Evolutionary conservation across 2,113 vertebrate genomes (phyloP).

Genomic region (Zosterops pallidus): DNA sequence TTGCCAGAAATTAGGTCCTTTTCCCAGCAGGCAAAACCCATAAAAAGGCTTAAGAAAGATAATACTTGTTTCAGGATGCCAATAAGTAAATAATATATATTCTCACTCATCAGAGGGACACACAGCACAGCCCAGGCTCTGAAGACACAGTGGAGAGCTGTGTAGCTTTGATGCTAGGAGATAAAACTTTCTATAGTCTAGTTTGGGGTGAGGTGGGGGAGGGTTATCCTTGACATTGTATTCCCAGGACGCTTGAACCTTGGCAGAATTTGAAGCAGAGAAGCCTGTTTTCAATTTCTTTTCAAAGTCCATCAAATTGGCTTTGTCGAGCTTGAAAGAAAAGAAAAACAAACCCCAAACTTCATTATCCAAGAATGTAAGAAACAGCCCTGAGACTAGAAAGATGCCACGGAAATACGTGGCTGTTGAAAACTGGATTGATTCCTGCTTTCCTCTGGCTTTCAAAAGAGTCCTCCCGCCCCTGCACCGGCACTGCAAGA

Average conservation of each 20-base stretch:
- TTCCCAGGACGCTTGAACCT: not conserved
- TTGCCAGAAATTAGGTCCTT: not conserved
- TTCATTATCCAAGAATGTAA: constrained; percentile 18
- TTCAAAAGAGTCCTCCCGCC: not conserved
- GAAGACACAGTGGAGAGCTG: not conserved
- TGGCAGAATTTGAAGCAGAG: not conserved
- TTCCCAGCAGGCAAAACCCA: not conserved
- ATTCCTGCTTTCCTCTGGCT: not conserved
- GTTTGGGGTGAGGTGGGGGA: not conserved
- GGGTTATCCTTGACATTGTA: not conserved
- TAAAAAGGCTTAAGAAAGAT: constrained; percentile 8
- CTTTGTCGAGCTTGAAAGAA: not conserved
- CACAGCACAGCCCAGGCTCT: not conserved
- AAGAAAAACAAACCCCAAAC: not conserved
- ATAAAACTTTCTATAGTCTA: not conserved
- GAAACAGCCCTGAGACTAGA: not conserved
- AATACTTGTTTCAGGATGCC: not conserved
- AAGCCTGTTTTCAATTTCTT: constrained; percentile 16
- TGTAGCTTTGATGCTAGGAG: not conserved
- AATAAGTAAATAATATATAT: not conserved
- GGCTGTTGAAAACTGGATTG: not conserved
- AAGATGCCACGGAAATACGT: not conserved
- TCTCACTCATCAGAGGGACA: not conserved
- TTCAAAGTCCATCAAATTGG: constrained; percentile 28
- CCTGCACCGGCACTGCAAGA: not conserved